Evolutionary conservation across 2,888 invertebrate species (phyloP).

Genomic region (Prosapia bicincta): DNA sequence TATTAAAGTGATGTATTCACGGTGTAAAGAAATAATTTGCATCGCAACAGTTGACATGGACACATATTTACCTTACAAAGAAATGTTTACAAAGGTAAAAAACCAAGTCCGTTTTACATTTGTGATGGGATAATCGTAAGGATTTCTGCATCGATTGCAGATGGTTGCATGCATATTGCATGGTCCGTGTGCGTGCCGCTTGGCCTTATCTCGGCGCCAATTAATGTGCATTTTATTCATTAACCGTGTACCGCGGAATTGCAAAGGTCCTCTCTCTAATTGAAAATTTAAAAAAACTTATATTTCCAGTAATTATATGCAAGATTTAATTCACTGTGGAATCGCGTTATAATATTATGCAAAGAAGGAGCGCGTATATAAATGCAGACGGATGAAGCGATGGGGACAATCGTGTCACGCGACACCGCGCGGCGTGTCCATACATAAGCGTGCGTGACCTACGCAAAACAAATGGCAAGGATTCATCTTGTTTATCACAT

Average conservation of each 20-base stretch:
- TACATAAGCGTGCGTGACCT: too few species aligned
- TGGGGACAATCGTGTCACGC: too few species aligned
- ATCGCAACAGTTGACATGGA: not conserved
- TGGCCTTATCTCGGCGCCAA: slow-evolving; percentile 18
- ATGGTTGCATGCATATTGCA: not conserved
- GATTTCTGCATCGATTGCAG: not conserved
- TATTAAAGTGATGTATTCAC: not conserved
- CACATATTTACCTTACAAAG: not conserved
- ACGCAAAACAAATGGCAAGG: too few species aligned
- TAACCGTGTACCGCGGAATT: slow-evolving; percentile 12
- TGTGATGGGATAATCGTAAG: not conserved
- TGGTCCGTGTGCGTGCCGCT: not conserved
- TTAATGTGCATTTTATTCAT: slow-evolving; percentile 28
- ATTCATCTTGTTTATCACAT: too few species aligned
- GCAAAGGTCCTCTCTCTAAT: not conserved
- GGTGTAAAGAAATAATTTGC: not conserved
- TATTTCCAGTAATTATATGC: not conserved
- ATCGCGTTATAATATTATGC: not conserved
- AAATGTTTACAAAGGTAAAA: not conserved
- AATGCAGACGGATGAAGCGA: too few species aligned
- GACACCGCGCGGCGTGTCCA: too few species aligned
- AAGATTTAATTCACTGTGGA: not conserved
- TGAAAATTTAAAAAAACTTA: not conserved
- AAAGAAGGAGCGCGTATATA: not conserved
- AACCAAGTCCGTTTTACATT: not conserved